Evolutionary conservation across 53 echinoderm and acorn worm species (phyloP).

Genomic region (Actinopyga echinites): DNA sequence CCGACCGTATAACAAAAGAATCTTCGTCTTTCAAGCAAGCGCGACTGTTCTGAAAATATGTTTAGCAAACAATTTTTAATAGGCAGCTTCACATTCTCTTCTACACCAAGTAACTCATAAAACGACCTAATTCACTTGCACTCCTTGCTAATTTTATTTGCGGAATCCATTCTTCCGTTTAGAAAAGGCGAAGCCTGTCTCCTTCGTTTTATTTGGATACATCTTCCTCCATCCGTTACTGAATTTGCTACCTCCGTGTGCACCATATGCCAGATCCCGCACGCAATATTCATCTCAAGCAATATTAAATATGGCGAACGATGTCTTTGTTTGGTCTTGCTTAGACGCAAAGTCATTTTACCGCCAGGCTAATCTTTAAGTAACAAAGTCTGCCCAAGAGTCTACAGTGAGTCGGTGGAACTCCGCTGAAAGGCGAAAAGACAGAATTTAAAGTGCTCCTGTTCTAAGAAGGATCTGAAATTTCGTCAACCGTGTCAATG

Average conservation of each 20-base stretch:
- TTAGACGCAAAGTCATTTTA: slow-evolving; percentile 25
- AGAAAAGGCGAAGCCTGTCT: slow-evolving; percentile 6
- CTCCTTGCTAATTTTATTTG: slow-evolving; percentile 27
- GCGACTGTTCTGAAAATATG: slow-evolving; percentile 11
- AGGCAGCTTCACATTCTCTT: neutral
- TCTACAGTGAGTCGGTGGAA: slow-evolving; percentile 2
- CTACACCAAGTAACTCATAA: slow-evolving; percentile 17
- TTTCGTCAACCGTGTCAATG: no score
- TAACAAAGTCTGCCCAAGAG: slow-evolving; percentile 38
- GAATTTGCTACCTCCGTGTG: neutral
- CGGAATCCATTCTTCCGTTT: slow-evolving; percentile 35
- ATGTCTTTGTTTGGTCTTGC: slow-evolving; percentile 14
- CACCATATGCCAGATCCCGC: slow-evolving; percentile 24
- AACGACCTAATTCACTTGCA: slow-evolving; percentile 42
- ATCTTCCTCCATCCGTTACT: slow-evolving; percentile 11
- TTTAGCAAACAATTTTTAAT: slow-evolving; percentile 25
- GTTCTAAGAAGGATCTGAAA: neutral
- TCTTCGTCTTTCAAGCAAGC: neutral
- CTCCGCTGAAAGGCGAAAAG: slow-evolving; percentile 16
- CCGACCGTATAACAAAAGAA: slow-evolving; percentile 1
- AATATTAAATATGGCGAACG: slow-evolving; percentile 25
- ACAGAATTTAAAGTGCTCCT: slow-evolving; percentile 13
- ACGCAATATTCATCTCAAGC: slow-evolving; percentile 8
- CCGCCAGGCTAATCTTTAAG: slow-evolving; percentile 37
- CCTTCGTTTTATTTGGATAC: slow-evolving; percentile 12